Evolutionary conservation across 30 jellyfish, hydroid and myxozoan genomes (phyloP), one percentile per base, ranked within the genome.

Genomic region (Turritopsis rubra): DNA sequence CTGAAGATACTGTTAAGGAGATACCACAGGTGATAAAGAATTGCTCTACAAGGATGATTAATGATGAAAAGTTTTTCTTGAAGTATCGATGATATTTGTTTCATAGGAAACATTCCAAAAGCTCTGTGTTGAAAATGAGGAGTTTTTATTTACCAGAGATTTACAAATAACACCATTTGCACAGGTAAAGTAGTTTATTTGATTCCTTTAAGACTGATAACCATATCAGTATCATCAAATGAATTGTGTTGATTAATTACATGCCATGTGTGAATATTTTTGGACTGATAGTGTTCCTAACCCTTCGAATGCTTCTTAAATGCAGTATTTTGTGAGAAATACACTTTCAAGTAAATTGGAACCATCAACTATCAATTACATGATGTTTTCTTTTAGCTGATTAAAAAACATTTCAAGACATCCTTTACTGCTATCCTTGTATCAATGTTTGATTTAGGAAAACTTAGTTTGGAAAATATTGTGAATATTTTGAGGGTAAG

Each of bases 1-100:
- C 96, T 23, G 98, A 92, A 71, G 89, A 71, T 26, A 19, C 74
- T 66, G 74, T 92, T 25, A 85, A 89, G 74, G 84, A 85, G 24
- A 54, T 92, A 21, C 65, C 88, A 5, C 81, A 83, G 79, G 97
- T 90, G 65, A 71, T 77, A 75, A 3, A 13, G n/a, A 28, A 28
- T 27, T 18, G 13, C 13, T 41, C n/a, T n/a, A n/a, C n/a, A n/a
- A n/a, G n/a, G n/a, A n/a, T n/a, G n/a, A n/a, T n/a, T n/a, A n/a
- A n/a, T n/a, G n/a, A n/a, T n/a, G n/a, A n/a, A n/a, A 7, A 7
- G 77, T 68, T 19, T 66, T 0, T 68, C n/a, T n/a, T n/a, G n/a
- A n/a, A n/a, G n/a, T n/a, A n/a, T n/a, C n/a, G n/a, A n/a, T n/a
- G n/a, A n/a, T n/a, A n/a, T n/a, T n/a, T n/a, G n/a, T n/a, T 74